Evolutionary conservation across 2,113 vertebrate species (phyloP), one percentile per base, ranked within the genome.

Genomic region (Toxotes jaculatrix): DNA sequence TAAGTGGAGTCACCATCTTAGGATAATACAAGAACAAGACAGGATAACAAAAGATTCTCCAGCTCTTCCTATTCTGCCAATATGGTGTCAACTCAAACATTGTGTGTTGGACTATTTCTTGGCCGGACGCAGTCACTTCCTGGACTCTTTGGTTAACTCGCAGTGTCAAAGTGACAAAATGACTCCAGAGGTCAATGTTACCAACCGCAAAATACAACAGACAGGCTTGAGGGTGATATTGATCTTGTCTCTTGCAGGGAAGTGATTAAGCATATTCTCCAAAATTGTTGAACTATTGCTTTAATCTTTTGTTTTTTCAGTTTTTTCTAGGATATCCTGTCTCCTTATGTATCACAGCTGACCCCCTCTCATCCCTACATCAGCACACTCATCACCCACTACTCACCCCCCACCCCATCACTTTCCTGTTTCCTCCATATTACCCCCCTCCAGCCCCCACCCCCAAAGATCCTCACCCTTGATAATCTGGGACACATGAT

Each of bases 401-500:
- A 36, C 75, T 14, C 65, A 55, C n/a, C 19, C 57, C 38, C 23
- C 31, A 34, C 45, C 42, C 60, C 71, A 40, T 23, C 57, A 27
- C 7, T 31, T 57, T 69, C 79, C 71, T 27, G 27, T 59, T 73
- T 51, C 67, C 34, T 66, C 55, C 61, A 34, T 5, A 36, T 40
- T 62, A 34, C 60, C 6, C 40, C 3, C 13, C 43, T 40, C 1
- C 36, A n/a, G 42, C 27, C 56, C 38, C 21, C 62, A 4, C 7
- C 23, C 23, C 9, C n/a, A n/a, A n/a, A 1, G 3, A 19, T 38
- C 62, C 23, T 60, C 74, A 65, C 32, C 57, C 42, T 57, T 60
- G 56, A 65, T 84, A 86, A 91, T 88, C 67, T 89, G 68, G 88
- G 90, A 74, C 88, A 87, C 60, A 79, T 45, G 68, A 81, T 72